Evolutionary conservation across 2,797 vertebrate species (phyloP), one percentile per base, ranked within the genome.

Genomic region (Sebastes diploproa): DNA sequence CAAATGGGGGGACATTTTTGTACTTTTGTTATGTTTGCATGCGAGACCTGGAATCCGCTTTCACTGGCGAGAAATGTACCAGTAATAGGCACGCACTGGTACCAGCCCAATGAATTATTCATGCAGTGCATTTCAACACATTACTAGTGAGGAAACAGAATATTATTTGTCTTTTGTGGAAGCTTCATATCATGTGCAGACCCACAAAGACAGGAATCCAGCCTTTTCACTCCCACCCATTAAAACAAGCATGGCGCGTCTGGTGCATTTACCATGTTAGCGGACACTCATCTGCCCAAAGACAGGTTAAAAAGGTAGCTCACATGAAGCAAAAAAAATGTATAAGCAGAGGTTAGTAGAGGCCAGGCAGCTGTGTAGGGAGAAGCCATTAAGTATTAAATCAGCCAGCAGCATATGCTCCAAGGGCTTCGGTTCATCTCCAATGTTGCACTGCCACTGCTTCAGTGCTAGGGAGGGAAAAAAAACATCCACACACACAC

Each of bases 51-150:
- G 54, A 80, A 83, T 72, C 68, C 2, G 8, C 75, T 81, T 78
- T 32, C 68, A 90, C 46, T 59, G 58, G 38, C 54, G 70, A 81
- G 63, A 81, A 78, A 84, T 83, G 22, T 61, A 83, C 55, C 42
- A 80, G 78, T 69, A 68, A 84, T 36, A 72, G 77, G 18, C 58
- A 71, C 62, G 64, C 22, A 55, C 61, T 32, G 58, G 89, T 70
- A 90, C 54, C 66, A 83, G 70, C 69, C 79, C 55, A 62, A 85
- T 92, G 2, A 84, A 92, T 91, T 89, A 92, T 92, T 90, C 82
- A 93, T 87, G 82, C 65, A 11, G 63, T 85, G 55, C 63, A 90
- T 91, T 87, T 90, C 84, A 85, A 66, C 81, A 89, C 77, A 69
- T 65, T 67, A 74, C 58, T n/a, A 79, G 60, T 52, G 58, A 83